Evolutionary conservation across 2,888 invertebrate species (phyloP), one percentile per base, ranked within the genome.

Genomic region (Deladenus siricidicola): DNA sequence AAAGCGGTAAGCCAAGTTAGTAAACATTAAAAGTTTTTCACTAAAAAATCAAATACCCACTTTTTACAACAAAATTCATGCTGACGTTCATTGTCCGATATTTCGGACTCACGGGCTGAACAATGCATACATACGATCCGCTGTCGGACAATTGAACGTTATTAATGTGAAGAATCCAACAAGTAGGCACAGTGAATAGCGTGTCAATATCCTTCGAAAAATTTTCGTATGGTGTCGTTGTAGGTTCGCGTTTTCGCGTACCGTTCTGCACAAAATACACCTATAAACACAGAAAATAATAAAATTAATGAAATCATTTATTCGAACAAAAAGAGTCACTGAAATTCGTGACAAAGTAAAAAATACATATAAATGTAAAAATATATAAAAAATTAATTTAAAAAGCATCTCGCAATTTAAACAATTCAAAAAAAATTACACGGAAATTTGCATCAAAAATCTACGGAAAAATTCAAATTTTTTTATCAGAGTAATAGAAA

Each of bases 261-360:
- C 68, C 69, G 51, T 77, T 77, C 49, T 77, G 77, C n/a, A 77
- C 64, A 60, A 76, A 76, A n/a, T 70, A 65, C 10, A 75, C 64
- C 66, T 67, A 49, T 28, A 63, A 58, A 19, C 26, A 47, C 1
- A 2, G 10, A 43, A 21, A 17, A 17, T 30, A 17, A 24, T 19
- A 21, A 49, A 21, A 19, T 26, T 21, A 23, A 10, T 34, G 14
- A n/a, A n/a, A n/a, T n/a, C n/a, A n/a, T n/a, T n/a, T n/a, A n/a
- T n/a, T n/a, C n/a, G n/a, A n/a, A n/a, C n/a, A n/a, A n/a, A n/a
- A n/a, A n/a, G n/a, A n/a, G n/a, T n/a, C n/a, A n/a, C n/a, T n/a
- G n/a, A n/a, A n/a, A n/a, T n/a, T n/a, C n/a, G n/a, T n/a, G n/a
- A n/a, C n/a, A n/a, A n/a, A n/a, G n/a, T n/a, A n/a, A n/a, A n/a